Conservation (phyloP, 2,113 vertebrate species). For the Psittacara wagleri region DNA sequence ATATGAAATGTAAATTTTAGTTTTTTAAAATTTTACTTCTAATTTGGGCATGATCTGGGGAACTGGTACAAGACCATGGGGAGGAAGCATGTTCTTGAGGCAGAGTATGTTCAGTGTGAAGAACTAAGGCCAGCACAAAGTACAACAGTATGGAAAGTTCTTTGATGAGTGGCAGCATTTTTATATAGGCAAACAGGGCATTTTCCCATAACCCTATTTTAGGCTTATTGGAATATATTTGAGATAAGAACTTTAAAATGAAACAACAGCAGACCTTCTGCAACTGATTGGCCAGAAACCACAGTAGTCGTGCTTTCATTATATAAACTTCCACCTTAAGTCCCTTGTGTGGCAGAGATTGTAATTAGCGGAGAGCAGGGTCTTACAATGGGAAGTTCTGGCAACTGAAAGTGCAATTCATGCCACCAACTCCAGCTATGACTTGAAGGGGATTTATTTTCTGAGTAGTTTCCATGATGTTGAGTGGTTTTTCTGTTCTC, state of each 20-base stretch:
- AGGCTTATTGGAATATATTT: background rate
- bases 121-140: background rate
- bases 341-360: background rate
- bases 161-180: background rate
- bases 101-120: background rate
- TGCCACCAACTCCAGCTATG: constrained; percentile 5
- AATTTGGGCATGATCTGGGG: background rate
- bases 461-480: constrained; percentile 40
- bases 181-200: background rate
- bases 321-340: background rate
- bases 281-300: background rate
- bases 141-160: background rate
- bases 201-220: background rate
- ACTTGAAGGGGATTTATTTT: constrained; percentile 43
- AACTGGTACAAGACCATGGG: background rate
- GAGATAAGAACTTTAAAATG: background rate
- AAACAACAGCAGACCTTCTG: background rate
- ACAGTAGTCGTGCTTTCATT: background rate
- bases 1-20: background rate
- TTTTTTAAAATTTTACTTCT: background rate
- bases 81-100: background rate
- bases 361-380: background rate
- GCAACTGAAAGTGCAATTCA: background rate
- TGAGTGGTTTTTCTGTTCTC: constrained; percentile 21
- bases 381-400: background rate